Conservation (phyloP, 2,113 vertebrate genomes). For the Rhynchomys soricoides region DNA sequence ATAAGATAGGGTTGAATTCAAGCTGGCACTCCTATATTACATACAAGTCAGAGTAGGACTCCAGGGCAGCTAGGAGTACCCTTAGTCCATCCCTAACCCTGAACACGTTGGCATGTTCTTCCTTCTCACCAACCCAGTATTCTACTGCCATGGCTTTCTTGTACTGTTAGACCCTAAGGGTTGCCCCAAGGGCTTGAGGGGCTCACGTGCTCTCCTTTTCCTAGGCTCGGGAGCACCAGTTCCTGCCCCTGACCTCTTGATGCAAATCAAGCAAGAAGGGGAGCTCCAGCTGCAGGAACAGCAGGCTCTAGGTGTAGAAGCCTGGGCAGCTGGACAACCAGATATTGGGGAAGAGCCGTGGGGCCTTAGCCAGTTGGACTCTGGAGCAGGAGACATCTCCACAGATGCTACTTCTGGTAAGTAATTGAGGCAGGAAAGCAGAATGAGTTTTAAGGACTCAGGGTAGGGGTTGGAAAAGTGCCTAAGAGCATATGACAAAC, state of each 20-base stretch:
- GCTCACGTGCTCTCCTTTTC: conserved; percentile 27
- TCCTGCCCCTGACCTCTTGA: conserved; percentile 83
- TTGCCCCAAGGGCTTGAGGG: not conserved
- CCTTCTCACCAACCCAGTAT: not conserved
- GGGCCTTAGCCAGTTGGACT: conserved; percentile 78
- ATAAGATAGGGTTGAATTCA: not conserved
- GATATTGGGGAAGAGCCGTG: conserved; percentile 79
- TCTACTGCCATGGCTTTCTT: not conserved
- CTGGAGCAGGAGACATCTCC: conserved; percentile 63
- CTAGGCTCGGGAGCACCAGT: conserved; percentile 80
- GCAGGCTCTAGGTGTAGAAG: conserved; percentile 71
- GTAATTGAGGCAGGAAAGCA: not conserved
- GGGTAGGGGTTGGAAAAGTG: not conserved
- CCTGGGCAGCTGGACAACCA: conserved; percentile 75
- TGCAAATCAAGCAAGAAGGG: conserved; percentile 85
- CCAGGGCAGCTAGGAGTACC: not conserved
- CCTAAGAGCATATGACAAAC: too few species aligned
- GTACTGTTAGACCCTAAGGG: not conserved
- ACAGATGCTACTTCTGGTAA: conserved; percentile 64
- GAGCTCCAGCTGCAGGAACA: conserved; percentile 80
- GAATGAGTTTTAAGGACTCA: not conserved
- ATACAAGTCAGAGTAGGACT: not conserved
- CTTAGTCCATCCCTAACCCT: not conserved
- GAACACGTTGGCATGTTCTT: not conserved
- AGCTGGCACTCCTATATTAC: not conserved